phyloP scores from a whole-genome alignment of 35 echinoderm and acorn worm genomes.

The Apostichopus japonicus region DNA sequence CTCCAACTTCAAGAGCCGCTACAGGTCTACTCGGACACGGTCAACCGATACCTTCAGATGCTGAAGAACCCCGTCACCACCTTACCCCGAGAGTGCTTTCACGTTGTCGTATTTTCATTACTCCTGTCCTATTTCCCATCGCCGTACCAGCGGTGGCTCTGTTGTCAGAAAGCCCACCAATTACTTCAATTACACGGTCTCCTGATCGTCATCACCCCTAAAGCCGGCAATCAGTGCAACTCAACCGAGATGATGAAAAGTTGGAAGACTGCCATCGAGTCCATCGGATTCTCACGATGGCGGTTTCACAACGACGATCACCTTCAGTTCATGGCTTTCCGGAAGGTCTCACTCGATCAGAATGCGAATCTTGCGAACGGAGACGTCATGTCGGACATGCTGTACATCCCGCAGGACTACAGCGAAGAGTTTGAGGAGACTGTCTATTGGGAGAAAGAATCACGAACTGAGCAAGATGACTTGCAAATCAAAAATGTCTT shows the following conservation, averaged over 20 bases:
- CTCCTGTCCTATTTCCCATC: slow-evolving; percentile 97
- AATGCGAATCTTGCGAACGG: slow-evolving; percentile 1
- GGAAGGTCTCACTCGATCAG: slow-evolving; percentile 71
- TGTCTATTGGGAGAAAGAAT: slow-evolving; percentile 76
- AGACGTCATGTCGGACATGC: slow-evolving; percentile 79
- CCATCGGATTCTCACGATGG: slow-evolving; percentile 88
- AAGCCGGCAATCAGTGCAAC: slow-evolving; percentile 87
- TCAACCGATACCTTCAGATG: slow-evolving; percentile 85
- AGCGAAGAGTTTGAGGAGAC: slow-evolving; percentile 91
- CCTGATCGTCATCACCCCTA: slow-evolving; percentile 92
- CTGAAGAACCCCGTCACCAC: slow-evolving; percentile 92
- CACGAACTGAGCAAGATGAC: slow-evolving; percentile 41
- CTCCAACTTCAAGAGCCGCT: slow-evolving; percentile 90
- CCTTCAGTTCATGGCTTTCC: slow-evolving; percentile 95
- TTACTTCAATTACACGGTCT: slow-evolving; percentile 90
- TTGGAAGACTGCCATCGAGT: slow-evolving; percentile 91
- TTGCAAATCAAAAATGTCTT: slow-evolving; percentile 69
- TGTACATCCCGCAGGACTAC: slow-evolving; percentile 97
- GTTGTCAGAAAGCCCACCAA: slow-evolving; percentile 97
- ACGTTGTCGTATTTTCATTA: slow-evolving; percentile 95
- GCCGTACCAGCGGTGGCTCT: slow-evolving; percentile 96
- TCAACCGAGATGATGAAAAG: slow-evolving; percentile 93
- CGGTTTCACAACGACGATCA: slow-evolving; percentile 85
- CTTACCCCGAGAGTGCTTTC: slow-evolving; percentile 91
- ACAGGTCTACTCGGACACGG: slow-evolving; percentile 86